These are phyloP conservation scores for Osmerus mordax DNA, from an alignment of 2,113 vertebrate species.

Conservation along the genomic window DNA sequence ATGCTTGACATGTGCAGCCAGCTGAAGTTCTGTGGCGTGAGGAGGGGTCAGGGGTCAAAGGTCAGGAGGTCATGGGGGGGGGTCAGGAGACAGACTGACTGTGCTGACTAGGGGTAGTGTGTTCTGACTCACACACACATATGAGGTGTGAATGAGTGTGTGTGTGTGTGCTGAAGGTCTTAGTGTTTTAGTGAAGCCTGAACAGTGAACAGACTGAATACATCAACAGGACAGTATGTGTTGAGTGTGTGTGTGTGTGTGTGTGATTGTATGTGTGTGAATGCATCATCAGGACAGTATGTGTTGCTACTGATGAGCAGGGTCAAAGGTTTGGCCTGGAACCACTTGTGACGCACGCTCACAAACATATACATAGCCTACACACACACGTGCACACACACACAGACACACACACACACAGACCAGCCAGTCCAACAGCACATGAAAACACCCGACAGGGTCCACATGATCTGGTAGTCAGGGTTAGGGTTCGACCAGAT, in stretches of 20 bases:
- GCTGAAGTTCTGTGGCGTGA: too few species aligned
- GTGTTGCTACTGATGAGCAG: too few species aligned
- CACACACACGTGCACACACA: slow-evolving; percentile 32
- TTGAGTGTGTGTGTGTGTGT: too few species aligned
- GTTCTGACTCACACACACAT: slow-evolving; percentile 20
- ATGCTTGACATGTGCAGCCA: too few species aligned
- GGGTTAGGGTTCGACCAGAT: slow-evolving; percentile 19
- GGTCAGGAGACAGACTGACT: neutral
- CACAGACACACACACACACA: slow-evolving; percentile 29
- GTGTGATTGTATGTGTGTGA: too few species aligned
- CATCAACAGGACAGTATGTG: too few species aligned
- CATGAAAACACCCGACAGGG: slow-evolving; percentile 22
- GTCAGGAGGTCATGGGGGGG: neutral
- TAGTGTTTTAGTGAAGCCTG: too few species aligned
- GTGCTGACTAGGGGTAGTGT: slow-evolving; percentile 8
- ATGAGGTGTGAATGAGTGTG: too few species aligned
- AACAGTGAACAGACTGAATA: too few species aligned
- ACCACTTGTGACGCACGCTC: neutral
- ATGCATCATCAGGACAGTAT: too few species aligned
- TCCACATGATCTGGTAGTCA: too few species aligned
- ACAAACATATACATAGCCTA: slow-evolving; percentile 2
- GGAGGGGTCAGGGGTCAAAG: slow-evolving; percentile 1
- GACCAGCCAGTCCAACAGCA: slow-evolving; percentile 37
- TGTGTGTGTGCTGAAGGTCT: too few species aligned
- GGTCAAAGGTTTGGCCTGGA: slow-evolving; percentile 19